A percentile compares a stretch with the other conserved stretches of the same genome.
phyloP scores from a whole-genome alignment of 2,888 invertebrate genomes.

The Rhimphoctona megacephalus region DNA sequence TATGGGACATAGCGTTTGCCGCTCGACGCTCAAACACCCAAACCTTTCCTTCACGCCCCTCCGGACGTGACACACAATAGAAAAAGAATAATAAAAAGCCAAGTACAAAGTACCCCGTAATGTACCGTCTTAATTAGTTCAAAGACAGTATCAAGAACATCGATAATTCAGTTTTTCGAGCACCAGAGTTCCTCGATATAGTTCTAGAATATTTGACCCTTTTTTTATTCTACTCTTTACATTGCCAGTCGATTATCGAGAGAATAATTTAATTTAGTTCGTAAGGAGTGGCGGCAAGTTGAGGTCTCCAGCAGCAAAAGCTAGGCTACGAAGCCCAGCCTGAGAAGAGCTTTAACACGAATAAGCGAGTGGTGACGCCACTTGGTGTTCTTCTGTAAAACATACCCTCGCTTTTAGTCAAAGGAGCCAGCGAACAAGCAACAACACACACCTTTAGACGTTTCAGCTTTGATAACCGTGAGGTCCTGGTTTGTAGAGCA shows the following conservation, averaged over 20 bases:
- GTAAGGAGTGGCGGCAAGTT: neutral
- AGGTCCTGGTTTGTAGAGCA: conserved; percentile 38
- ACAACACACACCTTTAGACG: conserved; percentile 53
- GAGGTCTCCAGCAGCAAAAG: conserved; percentile 1
- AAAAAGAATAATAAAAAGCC: neutral
- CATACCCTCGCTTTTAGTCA: conserved; percentile 52
- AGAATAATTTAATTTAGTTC: conserved; percentile 33
- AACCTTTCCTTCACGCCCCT: too few species aligned
- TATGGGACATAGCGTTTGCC: too few species aligned
- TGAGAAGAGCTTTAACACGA: conserved; percentile 13
- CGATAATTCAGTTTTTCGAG: conserved; percentile 25
- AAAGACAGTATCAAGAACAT: conserved; percentile 3
- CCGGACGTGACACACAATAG: too few species aligned
- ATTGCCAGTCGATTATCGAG: conserved; percentile 26
- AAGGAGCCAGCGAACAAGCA: conserved; percentile 49
- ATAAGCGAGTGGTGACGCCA: conserved; percentile 2
- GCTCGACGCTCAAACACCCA: too few species aligned
- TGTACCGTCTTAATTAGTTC: neutral
- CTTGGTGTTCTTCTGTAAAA: conserved; percentile 32
- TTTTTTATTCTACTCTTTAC: conserved; percentile 6
- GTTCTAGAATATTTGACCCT: neutral
- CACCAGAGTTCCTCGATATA: conserved; percentile 1
- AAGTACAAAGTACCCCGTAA: neutral
- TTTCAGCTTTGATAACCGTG: conserved; percentile 53
- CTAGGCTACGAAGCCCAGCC: conserved; percentile 3